phyloP scores from a whole-genome alignment of 2,888 invertebrate genomes.

The Caenorhabditis sp. region DNA sequence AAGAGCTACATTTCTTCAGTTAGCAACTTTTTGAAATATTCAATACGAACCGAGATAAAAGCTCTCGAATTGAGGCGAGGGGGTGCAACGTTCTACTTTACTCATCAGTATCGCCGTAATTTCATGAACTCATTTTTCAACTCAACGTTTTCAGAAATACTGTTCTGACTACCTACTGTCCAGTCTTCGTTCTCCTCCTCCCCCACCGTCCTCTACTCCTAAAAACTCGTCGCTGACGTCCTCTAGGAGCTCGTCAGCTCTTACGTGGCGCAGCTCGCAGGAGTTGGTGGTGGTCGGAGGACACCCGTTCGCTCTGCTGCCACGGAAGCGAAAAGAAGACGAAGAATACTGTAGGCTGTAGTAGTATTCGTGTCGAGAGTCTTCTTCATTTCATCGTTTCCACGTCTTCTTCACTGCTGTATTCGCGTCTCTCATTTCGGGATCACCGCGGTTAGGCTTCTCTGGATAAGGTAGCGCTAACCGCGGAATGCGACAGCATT shows the following conservation, averaged over 20 bases:
- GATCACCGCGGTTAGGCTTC: constrained; percentile 69
- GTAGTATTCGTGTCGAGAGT: constrained; percentile 12
- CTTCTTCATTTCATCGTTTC: not conserved
- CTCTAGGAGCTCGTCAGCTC: constrained; percentile 46
- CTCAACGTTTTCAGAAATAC: not conserved
- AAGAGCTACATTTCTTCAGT: no score
- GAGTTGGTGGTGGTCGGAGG: constrained; percentile 43
- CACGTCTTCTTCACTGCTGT: constrained; percentile 6
- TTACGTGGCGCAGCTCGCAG: constrained; percentile 45
- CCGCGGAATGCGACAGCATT: constrained; percentile 80
- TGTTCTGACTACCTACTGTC: constrained; percentile 10
- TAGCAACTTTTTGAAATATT: no score
- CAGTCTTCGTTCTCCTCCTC: constrained; percentile 16
- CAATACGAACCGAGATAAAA: no score
- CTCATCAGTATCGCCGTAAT: not conserved
- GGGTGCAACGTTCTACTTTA: no score
- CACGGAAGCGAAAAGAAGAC: constrained; percentile 11
- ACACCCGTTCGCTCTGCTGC: constrained; percentile 42
- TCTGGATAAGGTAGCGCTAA: constrained; percentile 57
- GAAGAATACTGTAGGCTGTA: constrained; percentile 33
- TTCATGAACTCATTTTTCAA: not conserved
- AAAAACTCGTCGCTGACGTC: constrained; percentile 38
- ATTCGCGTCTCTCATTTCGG: constrained; percentile 24
- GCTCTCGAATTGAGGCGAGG: no score
- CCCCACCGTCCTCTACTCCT: constrained; percentile 29